Percentiles rank a stretch among this genome's conserved stretches.
These are phyloP conservation scores for Pungitius pungitius DNA, from an alignment of 2,113 vertebrate genomes.

Conservation along the genomic window DNA sequence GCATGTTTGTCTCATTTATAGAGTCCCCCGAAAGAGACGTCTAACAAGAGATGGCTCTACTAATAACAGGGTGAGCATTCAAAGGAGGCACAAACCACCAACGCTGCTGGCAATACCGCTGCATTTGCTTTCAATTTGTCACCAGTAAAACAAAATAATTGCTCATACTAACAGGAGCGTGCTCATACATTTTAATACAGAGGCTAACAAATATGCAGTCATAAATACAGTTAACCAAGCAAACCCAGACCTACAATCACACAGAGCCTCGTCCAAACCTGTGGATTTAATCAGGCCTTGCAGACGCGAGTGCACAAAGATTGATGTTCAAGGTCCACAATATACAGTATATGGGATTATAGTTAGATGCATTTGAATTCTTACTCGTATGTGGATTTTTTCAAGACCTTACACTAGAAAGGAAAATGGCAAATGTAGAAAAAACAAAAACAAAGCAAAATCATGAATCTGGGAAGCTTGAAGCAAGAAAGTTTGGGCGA, in stretches of 20 bases:
- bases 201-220: neutral
- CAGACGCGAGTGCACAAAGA: neutral
- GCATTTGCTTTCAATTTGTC: constrained; percentile 56
- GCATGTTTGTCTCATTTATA: constrained; percentile 23
- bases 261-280: neutral
- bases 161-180: constrained; percentile 5
- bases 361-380: neutral
- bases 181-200: constrained; percentile 1
- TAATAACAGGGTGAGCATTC: constrained; percentile 48
- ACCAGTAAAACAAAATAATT: constrained; percentile 49
- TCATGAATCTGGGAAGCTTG: neutral
- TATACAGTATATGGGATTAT: neutral
- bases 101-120: constrained; percentile 33
- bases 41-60: constrained; percentile 45
- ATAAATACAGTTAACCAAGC: constrained; percentile 13
- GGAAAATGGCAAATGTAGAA: neutral
- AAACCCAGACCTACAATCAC: neutral
- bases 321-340: constrained; percentile 3
- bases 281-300: neutral
- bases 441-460: neutral
- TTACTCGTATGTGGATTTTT: neutral
- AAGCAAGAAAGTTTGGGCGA: constrained; percentile 7
- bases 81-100: constrained; percentile 32
- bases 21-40: constrained; percentile 26
- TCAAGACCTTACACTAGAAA: neutral